A percentile compares a stretch with the other conserved stretches of the same genome.
Evolutionary conservation across 2,113 vertebrate genomes (phyloP).

Genomic region (Ailuropoda melanoleuca): DNA sequence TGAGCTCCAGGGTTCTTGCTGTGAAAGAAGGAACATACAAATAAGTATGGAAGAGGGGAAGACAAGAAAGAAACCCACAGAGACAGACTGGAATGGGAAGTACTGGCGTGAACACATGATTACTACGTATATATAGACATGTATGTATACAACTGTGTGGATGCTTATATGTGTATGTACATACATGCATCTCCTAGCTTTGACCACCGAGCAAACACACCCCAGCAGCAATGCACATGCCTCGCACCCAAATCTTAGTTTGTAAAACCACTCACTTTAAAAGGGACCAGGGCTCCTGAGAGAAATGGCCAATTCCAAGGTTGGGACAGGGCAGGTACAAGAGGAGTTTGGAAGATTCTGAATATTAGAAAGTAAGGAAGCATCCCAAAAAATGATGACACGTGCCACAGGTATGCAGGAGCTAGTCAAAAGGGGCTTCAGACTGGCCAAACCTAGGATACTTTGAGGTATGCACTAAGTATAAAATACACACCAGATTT

Average conservation of each 20-base stretch:
- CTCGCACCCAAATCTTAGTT: background rate
- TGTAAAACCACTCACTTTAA: background rate
- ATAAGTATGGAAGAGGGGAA: background rate
- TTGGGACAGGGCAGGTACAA: background rate
- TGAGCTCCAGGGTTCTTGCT: background rate
- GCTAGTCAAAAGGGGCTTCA: background rate
- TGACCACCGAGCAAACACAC: background rate
- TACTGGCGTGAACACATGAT: background rate
- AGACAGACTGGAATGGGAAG: background rate
- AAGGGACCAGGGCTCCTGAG: background rate
- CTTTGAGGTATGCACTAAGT: background rate
- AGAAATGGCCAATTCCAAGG: background rate
- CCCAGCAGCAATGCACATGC: background rate
- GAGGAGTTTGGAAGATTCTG: background rate
- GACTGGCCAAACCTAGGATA: background rate
- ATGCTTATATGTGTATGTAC: background rate
- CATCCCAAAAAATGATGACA: background rate
- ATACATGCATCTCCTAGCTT: background rate
- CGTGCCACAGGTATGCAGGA: background rate
- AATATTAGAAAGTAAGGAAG: background rate
- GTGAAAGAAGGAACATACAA: background rate
- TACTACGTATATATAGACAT: background rate
- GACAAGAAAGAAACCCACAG: background rate
- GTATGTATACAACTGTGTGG: background rate
- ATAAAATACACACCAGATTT: background rate